phyloP scores from a whole-genome alignment of 2,113 vertebrate genomes.

The Leptodactylus fuscus region DNA sequence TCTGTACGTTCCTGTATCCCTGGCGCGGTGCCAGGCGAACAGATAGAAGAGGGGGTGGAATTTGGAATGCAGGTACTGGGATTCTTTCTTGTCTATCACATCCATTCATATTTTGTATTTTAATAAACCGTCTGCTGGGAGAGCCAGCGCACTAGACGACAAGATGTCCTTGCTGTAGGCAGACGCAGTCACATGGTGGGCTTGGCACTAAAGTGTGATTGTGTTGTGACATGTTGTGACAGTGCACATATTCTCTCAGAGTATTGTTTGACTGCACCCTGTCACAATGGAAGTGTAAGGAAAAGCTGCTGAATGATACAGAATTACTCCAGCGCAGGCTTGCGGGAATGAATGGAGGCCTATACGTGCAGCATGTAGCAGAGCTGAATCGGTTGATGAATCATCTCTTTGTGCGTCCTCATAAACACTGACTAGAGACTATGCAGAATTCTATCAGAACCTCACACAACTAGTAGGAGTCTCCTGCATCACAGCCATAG shows the following conservation, averaged over 20 bases:
- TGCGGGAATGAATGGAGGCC: neutral
- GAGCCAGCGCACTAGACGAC: conserved; percentile 28
- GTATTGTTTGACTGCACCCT: conserved; percentile 42
- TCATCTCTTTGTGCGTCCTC: too few species aligned
- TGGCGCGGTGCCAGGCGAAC: conserved; percentile 24
- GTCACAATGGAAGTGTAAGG: conserved; percentile 51
- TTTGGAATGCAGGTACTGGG: conserved; percentile 33
- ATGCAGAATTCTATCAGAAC: too few species aligned
- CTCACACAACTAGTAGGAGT: neutral
- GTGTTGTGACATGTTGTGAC: conserved; percentile 58
- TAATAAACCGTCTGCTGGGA: conserved; percentile 46
- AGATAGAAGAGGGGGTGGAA: conserved; percentile 24
- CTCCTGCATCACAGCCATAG: neutral
- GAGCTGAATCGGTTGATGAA: too few species aligned
- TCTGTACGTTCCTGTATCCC: neutral
- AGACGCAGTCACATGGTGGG: conserved; percentile 35
- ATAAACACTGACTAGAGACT: too few species aligned
- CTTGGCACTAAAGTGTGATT: conserved; percentile 45
- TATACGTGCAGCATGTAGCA: neutral
- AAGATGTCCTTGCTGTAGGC: conserved; percentile 50
- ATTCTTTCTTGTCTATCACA: conserved; percentile 33
- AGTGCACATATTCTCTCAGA: conserved; percentile 49
- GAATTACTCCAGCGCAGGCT: neutral
- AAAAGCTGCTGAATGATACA: neutral
- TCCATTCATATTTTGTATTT: conserved; percentile 50